These are phyloP conservation scores for Lutraria lutraria DNA, from an alignment of 2,888 invertebrate genomes.

Conservation along the genomic window DNA sequence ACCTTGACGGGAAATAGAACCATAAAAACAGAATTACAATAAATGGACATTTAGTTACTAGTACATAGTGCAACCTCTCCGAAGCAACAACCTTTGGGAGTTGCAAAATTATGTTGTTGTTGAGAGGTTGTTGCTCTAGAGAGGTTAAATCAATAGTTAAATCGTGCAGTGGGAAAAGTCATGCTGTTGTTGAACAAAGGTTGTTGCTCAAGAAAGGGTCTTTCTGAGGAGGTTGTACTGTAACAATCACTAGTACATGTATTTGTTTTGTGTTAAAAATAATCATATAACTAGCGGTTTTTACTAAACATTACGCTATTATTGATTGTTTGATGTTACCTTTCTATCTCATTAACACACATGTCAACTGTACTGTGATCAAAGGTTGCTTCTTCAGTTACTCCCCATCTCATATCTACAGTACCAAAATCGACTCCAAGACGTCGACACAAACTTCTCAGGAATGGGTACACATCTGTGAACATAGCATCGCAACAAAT, in stretches of 20 bases:
- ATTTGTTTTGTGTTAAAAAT: too few species aligned
- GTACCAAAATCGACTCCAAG: constrained; percentile 71
- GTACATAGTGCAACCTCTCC: not conserved
- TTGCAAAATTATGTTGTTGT: too few species aligned
- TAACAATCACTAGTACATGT: too few species aligned
- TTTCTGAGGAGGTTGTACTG: too few species aligned
- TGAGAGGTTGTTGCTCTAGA: too few species aligned
- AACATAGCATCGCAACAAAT: too few species aligned
- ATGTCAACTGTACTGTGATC: constrained; percentile 78
- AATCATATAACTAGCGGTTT: not conserved
- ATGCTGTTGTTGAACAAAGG: too few species aligned
- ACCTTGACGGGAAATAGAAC: constrained; percentile 42
- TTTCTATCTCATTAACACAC: constrained; percentile 77
- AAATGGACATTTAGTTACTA: not conserved
- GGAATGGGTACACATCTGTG: constrained; percentile 66
- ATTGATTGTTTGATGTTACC: constrained; percentile 55
- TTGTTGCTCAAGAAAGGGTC: too few species aligned
- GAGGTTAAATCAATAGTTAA: too few species aligned
- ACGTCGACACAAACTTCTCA: constrained; percentile 58
- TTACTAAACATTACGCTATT: not conserved
- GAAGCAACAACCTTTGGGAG: too few species aligned
- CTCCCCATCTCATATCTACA: constrained; percentile 83
- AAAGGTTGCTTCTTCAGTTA: constrained; percentile 76
- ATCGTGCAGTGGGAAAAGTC: too few species aligned
- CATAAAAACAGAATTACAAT: not conserved